Percentiles rank a stretch among this genome's conserved stretches.
phyloP scores from a whole-genome alignment of 2,888 invertebrate genomes.

The Drosophila koepferae region DNA sequence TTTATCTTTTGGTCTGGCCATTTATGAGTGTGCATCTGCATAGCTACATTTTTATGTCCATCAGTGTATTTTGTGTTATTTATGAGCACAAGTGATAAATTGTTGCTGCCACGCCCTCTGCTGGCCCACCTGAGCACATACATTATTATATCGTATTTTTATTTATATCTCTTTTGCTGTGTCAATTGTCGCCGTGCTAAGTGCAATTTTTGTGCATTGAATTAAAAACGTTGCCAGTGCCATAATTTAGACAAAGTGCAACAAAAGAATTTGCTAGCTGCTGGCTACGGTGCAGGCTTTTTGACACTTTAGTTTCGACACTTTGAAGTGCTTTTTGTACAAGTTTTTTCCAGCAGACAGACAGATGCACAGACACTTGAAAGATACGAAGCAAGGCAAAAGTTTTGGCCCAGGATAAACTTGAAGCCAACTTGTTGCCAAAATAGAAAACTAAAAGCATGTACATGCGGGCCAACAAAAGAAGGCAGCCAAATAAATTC shows the following conservation, averaged over 20 bases:
- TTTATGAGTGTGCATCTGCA: conserved; percentile 44
- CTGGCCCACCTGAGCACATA: conserved; percentile 1
- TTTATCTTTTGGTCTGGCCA: conserved; percentile 58
- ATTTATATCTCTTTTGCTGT: not conserved
- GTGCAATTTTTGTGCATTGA: conserved; percentile 69
- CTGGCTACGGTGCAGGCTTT: conserved; percentile 55
- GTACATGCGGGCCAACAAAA: conserved; percentile 28
- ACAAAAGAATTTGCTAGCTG: conserved; percentile 46
- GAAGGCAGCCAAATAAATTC: conserved; percentile 69
- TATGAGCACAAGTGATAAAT: conserved; percentile 73
- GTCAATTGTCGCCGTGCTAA: conserved; percentile 43
- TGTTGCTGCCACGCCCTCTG: conserved; percentile 18
- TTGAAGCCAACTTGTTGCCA: conserved; percentile 78
- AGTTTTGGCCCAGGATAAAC: conserved; percentile 55
- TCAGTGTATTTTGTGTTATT: conserved; percentile 64
- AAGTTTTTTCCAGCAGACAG: conserved; percentile 36
- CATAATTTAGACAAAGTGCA: conserved; percentile 61
- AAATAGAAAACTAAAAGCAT: conserved; percentile 50
- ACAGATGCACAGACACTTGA: conserved; percentile 53
- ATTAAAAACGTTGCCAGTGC: conserved; percentile 59
- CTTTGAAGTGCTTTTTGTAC: conserved; percentile 76
- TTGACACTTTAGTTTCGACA: conserved; percentile 80
- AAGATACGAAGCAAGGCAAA: conserved; percentile 41
- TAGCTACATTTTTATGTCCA: conserved; percentile 60
- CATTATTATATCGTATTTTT: not conserved